phyloP scores from a whole-genome alignment of 2,113 vertebrate genomes.

The Alethe castanea region DNA sequence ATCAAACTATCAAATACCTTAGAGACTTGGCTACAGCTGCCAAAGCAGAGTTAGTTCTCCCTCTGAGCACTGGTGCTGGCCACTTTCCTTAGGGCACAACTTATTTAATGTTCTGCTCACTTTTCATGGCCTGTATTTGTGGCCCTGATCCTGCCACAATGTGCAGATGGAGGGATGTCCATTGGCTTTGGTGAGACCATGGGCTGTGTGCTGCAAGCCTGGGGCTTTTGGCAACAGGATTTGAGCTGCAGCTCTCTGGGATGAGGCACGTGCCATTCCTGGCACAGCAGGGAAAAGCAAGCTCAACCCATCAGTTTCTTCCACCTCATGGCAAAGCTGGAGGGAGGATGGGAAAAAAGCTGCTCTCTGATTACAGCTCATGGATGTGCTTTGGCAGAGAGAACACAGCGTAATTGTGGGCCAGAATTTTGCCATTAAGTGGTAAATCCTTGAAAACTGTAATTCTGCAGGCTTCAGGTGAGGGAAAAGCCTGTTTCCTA shows the following conservation, averaged over 20 bases:
- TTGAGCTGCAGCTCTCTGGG: not conserved
- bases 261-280: not conserved
- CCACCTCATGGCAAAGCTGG: conserved; percentile 22
- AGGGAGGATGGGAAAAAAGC: conserved; percentile 23
- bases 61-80: not conserved
- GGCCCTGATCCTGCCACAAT: not conserved
- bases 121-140: not conserved
- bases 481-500: not conserved
- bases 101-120: fast-evolving
- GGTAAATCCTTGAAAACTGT: conserved; percentile 31
- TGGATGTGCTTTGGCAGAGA: conserved; percentile 47
- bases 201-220: not conserved
- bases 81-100: not conserved
- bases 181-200: not conserved
- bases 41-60: not conserved
- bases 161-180: not conserved
- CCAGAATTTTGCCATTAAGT: conserved; percentile 44
- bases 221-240: not conserved
- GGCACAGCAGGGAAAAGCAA: not conserved
- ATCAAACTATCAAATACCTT: not conserved
- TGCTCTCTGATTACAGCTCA: not conserved
- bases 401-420: not conserved
- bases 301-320: not conserved
- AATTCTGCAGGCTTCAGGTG: not conserved
- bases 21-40: not conserved